phyloP scores from a whole-genome alignment of 2,888 invertebrate species.

The Colletes collaris region DNA sequence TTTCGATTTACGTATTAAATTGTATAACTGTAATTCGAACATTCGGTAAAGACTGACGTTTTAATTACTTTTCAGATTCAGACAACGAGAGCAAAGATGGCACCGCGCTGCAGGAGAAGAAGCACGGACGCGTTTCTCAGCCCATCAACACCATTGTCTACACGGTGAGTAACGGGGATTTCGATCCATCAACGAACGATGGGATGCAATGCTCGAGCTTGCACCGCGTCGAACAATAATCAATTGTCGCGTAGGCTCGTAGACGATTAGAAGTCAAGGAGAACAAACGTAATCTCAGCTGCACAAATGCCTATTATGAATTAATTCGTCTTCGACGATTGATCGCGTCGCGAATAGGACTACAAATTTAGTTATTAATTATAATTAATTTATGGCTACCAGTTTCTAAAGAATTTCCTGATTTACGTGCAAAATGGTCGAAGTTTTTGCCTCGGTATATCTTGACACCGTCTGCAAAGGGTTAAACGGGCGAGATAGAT shows the following conservation, averaged over 20 bases:
- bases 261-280: constrained; percentile 61
- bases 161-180: constrained; percentile 85
- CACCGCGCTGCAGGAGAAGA: constrained; percentile 84
- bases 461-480: no score
- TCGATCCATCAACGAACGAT: background rate
- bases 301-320: constrained; percentile 57
- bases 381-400: no score
- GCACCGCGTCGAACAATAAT: constrained; percentile 11
- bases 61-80: constrained; percentile 83
- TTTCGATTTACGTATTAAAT: no score
- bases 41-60: background rate
- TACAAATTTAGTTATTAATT: no score
- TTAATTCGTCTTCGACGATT: constrained; percentile 31
- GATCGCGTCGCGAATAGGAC: background rate
- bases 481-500: background rate
- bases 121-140: constrained; percentile 85
- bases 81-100: constrained; percentile 86
- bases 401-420: no score
- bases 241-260: constrained; percentile 7
- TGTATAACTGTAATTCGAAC: background rate
- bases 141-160: constrained; percentile 91
- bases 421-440: no score
- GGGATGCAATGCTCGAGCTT: constrained; percentile 2
- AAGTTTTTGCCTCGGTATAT: no score
- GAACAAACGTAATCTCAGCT: constrained; percentile 52